Conservation (phyloP, 2,113 vertebrate genomes). For the Channa maculata region DNA sequence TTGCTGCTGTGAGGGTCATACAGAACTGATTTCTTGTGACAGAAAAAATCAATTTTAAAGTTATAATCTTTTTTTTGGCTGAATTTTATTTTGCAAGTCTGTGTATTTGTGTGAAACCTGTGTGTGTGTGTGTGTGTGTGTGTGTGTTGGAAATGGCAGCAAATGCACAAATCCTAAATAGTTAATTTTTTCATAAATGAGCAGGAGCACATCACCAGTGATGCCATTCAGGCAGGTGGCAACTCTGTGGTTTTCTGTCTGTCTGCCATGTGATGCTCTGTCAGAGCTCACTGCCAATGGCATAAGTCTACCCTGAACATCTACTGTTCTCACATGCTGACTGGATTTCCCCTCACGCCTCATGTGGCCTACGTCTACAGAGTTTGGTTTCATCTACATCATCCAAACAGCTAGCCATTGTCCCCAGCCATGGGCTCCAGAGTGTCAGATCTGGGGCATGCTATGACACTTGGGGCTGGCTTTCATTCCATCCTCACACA, state of each 20-base stretch:
- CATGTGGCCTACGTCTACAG: constrained; percentile 13
- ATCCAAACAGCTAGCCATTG: constrained; percentile 36
- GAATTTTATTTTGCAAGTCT: not conserved
- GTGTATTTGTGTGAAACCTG: not conserved
- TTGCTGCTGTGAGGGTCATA: constrained; percentile 40
- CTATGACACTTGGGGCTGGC: constrained; percentile 65
- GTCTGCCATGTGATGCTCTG: constrained; percentile 40
- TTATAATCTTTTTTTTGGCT: not conserved
- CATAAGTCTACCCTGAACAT: constrained; percentile 15
- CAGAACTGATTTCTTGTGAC: constrained; percentile 53
- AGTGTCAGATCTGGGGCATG: constrained; percentile 70
- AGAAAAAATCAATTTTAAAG: constrained; percentile 8
- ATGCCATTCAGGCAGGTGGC: not conserved
- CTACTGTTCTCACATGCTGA: constrained; percentile 15
- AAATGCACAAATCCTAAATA: not conserved
- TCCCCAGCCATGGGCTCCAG: constrained; percentile 43
- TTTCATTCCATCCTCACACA: constrained; percentile 74
- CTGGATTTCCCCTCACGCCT: constrained; percentile 21
- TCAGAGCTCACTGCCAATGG: constrained; percentile 22
- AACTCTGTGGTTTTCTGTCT: not conserved
- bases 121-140: no score
- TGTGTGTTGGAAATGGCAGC: not conserved
- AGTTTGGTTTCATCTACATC: constrained; percentile 30
- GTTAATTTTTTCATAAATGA: not conserved
- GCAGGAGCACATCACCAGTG: not conserved